Base-by-base conservation (phyloP, 92 coral and sea anemone genomes). In the Zoanthus sansibaricus region DNA sequence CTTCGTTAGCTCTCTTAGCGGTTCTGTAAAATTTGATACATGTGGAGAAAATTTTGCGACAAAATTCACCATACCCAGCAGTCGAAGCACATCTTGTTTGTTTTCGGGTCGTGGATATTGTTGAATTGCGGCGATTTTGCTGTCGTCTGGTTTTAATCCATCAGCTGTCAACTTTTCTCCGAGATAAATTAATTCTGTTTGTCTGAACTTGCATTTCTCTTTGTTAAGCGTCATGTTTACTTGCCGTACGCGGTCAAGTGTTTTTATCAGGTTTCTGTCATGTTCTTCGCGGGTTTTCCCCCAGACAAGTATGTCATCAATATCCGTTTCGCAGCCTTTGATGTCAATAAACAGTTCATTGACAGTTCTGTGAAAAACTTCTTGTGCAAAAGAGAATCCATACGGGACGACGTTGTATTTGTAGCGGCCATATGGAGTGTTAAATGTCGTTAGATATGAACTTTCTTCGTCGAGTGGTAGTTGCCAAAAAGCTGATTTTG, bases 281-380 rank as follows among this genome's bases (percentile, higher is more conserved):
- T 90, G 95, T 69, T 93, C 93, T 17, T 90, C 86, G 1, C 87
- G 8, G n/a, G 93, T 93, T 13, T 52, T 25, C 16, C 95, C 95
- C 91, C 93, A 90, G 59, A 90, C 91, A 15, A 93, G 67, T 30
- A 93, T 93, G 89, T 93, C 93, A 54, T 93, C 93, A 17, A 93
- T 87, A 72, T 90, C 90, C 13, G 88, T 92, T 49, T 92, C 91
- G 67, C 95, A 92, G 3, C 93, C 88, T 9, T 76, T 20, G 25
- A 90, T 74, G 67, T 92, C 90, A 25, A 16, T 37, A 42, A 92
- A 92, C 14, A 25, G 51, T 32, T 92, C 89, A 52, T 67, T 55
- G 74, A 92, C 82, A 14, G 94, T 89, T 51, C 88, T 59, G 82
- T 89, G 92, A 71, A 92, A 90, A 18, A 92, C 92, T 67, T 92